A percentile compares a stretch with the other conserved stretches of the same genome.
Conservation (phyloP, 2,888 invertebrate species). For the Teleiodes luculella region DNA sequence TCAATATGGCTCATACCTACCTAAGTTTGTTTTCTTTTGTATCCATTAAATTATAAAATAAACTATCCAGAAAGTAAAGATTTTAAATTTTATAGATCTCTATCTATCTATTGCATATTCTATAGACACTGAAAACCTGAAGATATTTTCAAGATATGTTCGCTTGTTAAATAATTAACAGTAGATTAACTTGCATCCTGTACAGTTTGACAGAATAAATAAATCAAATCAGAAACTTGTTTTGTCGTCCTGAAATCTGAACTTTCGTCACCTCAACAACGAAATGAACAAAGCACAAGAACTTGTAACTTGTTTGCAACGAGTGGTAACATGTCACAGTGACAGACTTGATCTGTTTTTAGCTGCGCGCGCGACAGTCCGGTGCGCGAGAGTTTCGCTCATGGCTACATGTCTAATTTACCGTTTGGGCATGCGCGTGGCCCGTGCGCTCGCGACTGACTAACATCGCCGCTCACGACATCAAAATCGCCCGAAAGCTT, state of each 20-base stretch:
- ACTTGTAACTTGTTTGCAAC: constrained; percentile 26
- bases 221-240: neutral
- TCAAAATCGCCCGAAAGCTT: constrained; percentile 50
- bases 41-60: too few relatives aligned
- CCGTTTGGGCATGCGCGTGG: constrained; percentile 47
- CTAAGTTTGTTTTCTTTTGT: too few relatives aligned
- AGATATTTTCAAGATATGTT: too few relatives aligned
- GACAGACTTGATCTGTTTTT: constrained; percentile 35
- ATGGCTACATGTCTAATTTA: constrained; percentile 9
- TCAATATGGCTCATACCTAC: too few relatives aligned
- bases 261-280: constrained; percentile 19
- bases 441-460: constrained; percentile 69
- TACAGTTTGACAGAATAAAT: too few relatives aligned
- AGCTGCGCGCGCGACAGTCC: constrained; percentile 30
- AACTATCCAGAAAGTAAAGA: too few relatives aligned
- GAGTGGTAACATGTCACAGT: constrained; percentile 36
- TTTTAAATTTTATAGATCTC: too few relatives aligned
- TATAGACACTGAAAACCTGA: too few relatives aligned
- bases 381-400: neutral
- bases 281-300: constrained; percentile 22
- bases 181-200: too few relatives aligned
- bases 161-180: too few relatives aligned
- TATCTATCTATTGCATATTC: too few relatives aligned
- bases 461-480: constrained; percentile 36
- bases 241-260: constrained; percentile 29